Conservation (phyloP, 2,113 vertebrate genomes). For the Chloropsis hardwickii region DNA sequence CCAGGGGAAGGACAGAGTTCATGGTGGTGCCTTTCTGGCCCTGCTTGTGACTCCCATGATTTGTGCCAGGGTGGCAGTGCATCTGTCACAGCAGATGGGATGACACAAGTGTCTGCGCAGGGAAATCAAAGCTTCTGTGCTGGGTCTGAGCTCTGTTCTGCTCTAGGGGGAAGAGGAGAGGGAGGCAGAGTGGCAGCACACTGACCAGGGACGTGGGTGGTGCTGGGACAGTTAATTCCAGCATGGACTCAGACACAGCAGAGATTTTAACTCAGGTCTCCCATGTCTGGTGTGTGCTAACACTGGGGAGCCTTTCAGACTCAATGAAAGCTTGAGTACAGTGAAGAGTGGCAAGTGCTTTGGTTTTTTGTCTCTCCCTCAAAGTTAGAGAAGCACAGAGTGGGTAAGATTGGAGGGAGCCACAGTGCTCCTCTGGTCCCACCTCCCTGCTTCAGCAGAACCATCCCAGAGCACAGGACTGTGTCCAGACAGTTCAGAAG, state of each 20-base stretch:
- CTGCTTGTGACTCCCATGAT: neutral
- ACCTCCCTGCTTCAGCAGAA: neutral
- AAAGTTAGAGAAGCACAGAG: neutral
- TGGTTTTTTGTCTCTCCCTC: neutral
- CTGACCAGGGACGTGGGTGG: fast-evolving
- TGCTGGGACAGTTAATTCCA: neutral
- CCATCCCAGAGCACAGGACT: neutral
- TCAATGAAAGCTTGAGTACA: neutral
- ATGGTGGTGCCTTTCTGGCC: neutral
- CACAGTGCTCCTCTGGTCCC: neutral
- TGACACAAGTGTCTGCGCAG: neutral
- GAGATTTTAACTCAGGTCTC: neutral
- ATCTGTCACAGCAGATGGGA: slow-evolving; percentile 2
- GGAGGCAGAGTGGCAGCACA: fast-evolving
- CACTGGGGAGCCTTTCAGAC: neutral
- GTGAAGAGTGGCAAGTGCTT: neutral
- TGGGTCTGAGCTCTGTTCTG: neutral
- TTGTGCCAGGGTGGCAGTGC: neutral
- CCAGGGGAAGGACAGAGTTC: neutral
- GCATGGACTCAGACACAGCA: fast-evolving
- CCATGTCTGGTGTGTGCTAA: fast-evolving
- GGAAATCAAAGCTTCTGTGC: neutral
- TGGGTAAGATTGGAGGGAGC: too few relatives aligned
- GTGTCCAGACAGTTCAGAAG: neutral
- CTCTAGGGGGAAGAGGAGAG: neutral